These are phyloP conservation scores for Glaucidium brasilianum DNA, from an alignment of 2,113 vertebrate genomes.

Conservation along the genomic window DNA sequence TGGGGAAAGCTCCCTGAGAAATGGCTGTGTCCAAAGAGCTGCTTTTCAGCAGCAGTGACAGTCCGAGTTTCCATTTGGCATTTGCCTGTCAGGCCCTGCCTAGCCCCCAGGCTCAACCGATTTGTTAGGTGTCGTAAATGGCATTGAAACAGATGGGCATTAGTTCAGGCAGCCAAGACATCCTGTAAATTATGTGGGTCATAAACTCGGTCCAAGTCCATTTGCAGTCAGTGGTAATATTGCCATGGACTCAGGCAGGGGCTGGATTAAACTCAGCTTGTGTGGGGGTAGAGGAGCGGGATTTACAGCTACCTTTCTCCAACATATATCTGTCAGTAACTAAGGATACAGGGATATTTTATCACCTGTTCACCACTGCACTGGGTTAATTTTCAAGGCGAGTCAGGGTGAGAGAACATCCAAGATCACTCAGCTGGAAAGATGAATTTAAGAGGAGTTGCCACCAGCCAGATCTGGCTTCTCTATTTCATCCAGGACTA, in stretches of 20 bases:
- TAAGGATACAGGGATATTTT: not conserved
- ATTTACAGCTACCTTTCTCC: not conserved
- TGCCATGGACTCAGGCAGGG: not conserved
- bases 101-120: not conserved
- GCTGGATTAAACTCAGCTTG: not conserved
- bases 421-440: not conserved
- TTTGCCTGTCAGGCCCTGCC: not conserved
- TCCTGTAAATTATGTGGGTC: not conserved
- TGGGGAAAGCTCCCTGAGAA: not conserved
- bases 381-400: not conserved
- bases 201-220: not conserved
- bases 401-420: not conserved
- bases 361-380: not conserved
- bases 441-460: not conserved
- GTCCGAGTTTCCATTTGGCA: not conserved
- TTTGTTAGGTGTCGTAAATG: not conserved
- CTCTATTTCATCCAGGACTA: not conserved
- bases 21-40: rapidly evolving
- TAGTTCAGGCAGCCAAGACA: slow-evolving; percentile 6
- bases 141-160: not conserved
- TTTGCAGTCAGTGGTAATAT: not conserved
- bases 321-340: not conserved
- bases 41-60: not conserved
- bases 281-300: not conserved
- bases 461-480: not conserved